A percentile compares a stretch with the other conserved stretches of the same genome.
Conservation (phyloP, 2,888 invertebrate genomes). For the Lordiphosa fenestrarum region DNA sequence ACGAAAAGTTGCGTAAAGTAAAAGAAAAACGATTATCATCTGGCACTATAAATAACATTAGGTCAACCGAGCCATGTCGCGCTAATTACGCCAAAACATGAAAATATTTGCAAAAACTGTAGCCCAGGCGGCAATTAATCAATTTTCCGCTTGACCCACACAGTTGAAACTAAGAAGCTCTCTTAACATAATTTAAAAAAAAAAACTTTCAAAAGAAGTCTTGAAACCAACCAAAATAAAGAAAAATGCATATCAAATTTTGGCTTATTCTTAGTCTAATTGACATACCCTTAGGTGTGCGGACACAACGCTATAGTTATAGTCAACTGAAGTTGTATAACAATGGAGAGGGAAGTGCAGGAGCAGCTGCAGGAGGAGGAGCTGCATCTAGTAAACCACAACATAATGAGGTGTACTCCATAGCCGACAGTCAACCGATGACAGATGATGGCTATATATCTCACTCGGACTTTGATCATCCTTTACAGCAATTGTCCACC, state of each 20-base stretch:
- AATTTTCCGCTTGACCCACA: constrained; percentile 70
- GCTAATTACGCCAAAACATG: constrained; percentile 74
- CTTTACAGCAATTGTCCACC: constrained; percentile 72
- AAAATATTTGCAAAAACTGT: constrained; percentile 61
- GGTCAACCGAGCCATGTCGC: constrained; percentile 27
- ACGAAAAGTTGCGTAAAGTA: constrained; percentile 47
- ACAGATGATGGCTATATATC: constrained; percentile 76
- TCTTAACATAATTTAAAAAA: constrained; percentile 63
- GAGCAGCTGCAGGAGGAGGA: background rate
- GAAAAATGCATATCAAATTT: constrained; percentile 30
- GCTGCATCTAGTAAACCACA: constrained; percentile 21
- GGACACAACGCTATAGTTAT: constrained; percentile 58
- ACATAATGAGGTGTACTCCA: constrained; percentile 71
- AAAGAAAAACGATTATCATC: constrained; percentile 66
- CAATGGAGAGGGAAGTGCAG: constrained; percentile 27
- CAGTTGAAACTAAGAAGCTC: constrained; percentile 35
- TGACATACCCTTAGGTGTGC: constrained; percentile 25
- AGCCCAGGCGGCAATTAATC: constrained; percentile 62
- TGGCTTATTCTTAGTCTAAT: constrained; percentile 37
- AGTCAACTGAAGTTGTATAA: constrained; percentile 53
- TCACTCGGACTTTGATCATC: constrained; percentile 47
- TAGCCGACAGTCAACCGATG: constrained; percentile 75
- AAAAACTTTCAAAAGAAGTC: constrained; percentile 20
- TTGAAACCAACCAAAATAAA: constrained; percentile 6
- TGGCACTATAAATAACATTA: constrained; percentile 64